phyloP scores from a whole-genome alignment of 2,888 invertebrate species.

The Chrysina gloriosa region DNA sequence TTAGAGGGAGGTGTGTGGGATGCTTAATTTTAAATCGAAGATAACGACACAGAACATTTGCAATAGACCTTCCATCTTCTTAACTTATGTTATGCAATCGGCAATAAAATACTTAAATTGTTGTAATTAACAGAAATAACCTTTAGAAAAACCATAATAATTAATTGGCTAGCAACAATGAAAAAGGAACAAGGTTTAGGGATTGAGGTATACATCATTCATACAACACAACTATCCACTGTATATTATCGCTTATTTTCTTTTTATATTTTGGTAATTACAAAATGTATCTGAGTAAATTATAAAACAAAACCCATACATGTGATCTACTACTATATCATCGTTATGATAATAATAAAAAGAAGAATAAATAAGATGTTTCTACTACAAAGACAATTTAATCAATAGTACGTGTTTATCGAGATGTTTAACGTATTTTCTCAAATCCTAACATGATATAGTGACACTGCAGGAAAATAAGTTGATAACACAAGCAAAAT shows the following conservation, averaged over 20 bases:
- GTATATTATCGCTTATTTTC: constrained; percentile 33
- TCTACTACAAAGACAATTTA: too few species aligned
- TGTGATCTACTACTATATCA: too few species aligned
- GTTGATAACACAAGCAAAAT: constrained; percentile 14
- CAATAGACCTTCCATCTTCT: not conserved
- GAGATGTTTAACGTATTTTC: too few species aligned
- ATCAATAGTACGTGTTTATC: too few species aligned
- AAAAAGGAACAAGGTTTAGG: constrained; percentile 16
- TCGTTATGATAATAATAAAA: too few species aligned
- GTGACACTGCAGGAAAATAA: too few species aligned
- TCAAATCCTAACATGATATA: too few species aligned
- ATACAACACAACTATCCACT: constrained; percentile 50
- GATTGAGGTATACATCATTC: constrained; percentile 48
- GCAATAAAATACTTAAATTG: not conserved
- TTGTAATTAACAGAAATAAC: not conserved
- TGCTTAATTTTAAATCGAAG: not conserved
- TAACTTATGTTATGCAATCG: not conserved
- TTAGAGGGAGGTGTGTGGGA: not conserved
- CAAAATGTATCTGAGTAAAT: constrained; percentile 10
- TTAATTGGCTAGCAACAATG: not conserved
- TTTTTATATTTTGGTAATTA: constrained; percentile 3
- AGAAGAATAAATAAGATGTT: too few species aligned
- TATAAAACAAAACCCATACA: not conserved
- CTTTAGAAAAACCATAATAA: constrained; percentile 2
- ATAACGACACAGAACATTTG: constrained; percentile 11